Evolutionary conservation across 2,888 invertebrate species (phyloP), one percentile per base, ranked within the genome.

Genomic region (Chironomus riparius): DNA sequence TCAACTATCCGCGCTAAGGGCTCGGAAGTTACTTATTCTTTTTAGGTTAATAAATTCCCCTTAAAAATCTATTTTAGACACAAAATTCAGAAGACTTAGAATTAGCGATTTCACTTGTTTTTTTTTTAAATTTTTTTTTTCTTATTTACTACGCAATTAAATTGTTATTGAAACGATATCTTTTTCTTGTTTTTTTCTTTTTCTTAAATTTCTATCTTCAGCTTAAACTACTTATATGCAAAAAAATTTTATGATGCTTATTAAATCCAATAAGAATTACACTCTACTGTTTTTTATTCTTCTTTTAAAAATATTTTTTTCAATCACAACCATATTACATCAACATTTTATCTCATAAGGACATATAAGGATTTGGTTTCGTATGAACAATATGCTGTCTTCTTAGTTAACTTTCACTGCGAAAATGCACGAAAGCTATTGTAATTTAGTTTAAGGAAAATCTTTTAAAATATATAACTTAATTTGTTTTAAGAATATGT

Each of bases 311-410:
- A 76, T 76, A 76, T 69, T 76, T 56, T 69, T 69, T 76, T 68
- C 65, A 47, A 74, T 76, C 76, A 76, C 76, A 76, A 76, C 76
- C 76, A 76, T 76, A 76, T 76, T 76, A 76, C 76, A 76, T 69
- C 76, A 76, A 76, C 76, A 76, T 76, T 68, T 74, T 76, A 76
- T 76, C 69, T 76, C 76, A 76, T 76, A 76, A 76, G 76, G 76
- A 76, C 76, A 76, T 76, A 69, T 76, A 76, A 76, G 76, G 76
- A 76, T 76, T 76, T 76, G 76, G 76, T 76, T 76, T 76, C 76
- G 76, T 76, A 76, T 76, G 76, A 76, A 76, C 68, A 76, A 65
- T 65, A 13, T 22, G 38, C 38, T 38, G 38, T 38, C 38, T 38
- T 38, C 38, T 38, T 38, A 38, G 38, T 38, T 38, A 38, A 38